These are phyloP conservation scores for Sesamia inferens DNA, from an alignment of 2,888 invertebrate species.

Conservation along the genomic window DNA sequence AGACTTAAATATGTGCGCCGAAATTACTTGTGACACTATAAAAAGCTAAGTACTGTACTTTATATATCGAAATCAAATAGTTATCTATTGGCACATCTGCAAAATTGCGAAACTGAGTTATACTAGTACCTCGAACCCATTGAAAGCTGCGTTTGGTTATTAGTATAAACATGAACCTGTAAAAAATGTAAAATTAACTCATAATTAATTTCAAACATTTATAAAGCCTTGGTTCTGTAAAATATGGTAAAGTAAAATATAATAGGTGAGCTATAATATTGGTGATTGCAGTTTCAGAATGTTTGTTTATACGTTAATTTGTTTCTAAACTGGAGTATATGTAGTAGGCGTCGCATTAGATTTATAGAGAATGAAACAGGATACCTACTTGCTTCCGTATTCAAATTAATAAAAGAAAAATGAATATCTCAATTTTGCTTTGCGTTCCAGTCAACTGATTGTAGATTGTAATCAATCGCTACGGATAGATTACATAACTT, in stretches of 20 bases:
- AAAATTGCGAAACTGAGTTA: too few relatives aligned
- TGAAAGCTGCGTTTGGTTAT: too few relatives aligned
- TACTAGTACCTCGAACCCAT: too few relatives aligned
- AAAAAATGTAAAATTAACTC: too few relatives aligned
- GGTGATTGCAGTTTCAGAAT: background rate
- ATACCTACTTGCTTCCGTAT: conserved; percentile 36
- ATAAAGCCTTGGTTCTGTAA: too few relatives aligned
- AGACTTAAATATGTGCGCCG: background rate
- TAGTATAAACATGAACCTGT: too few relatives aligned
- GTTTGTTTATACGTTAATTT: background rate
- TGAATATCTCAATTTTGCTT: background rate
- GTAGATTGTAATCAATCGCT: conserved; percentile 34
- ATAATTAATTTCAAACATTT: too few relatives aligned
- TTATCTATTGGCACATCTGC: too few relatives aligned
- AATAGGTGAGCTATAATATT: too few relatives aligned
- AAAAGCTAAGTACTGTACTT: background rate
- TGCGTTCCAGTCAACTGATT: conserved; percentile 32
- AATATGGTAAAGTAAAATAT: too few relatives aligned
- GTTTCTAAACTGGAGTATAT: background rate
- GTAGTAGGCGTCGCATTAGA: background rate
- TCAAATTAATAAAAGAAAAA: conserved; percentile 26
- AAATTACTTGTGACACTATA: background rate
- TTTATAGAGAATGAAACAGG: conserved; percentile 6
- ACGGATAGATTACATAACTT: conserved; percentile 38
- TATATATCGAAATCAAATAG: too few relatives aligned